Base-by-base conservation (phyloP, 2,113 vertebrate species). In the Zingel zingel region DNA sequence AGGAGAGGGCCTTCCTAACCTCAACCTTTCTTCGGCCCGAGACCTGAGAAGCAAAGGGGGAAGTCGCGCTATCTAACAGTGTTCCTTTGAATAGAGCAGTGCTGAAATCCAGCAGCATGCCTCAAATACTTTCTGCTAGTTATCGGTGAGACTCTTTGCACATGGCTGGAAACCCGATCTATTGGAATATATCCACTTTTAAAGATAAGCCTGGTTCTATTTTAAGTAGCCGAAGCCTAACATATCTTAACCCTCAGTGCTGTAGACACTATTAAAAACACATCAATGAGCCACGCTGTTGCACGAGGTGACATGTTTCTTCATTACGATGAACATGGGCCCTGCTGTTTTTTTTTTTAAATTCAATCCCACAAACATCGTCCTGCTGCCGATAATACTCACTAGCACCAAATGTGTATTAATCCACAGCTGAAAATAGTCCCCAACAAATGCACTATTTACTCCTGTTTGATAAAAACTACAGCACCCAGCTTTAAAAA, bases 1-100 rank as follows among this genome's bases (percentile, higher is more conserved):
- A 90, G 87, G 94, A 94, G 94, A 93, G 94, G 86, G 81, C 69
- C 90, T 92, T 93, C 90, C 88, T 88, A 90, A 88, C 92, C 90
- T 83, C 74, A 57, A 76, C 89, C 91, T 87, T 86, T 87, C 90
- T 89, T 88, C 90, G 68, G 64, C 36, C 30, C 2, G 88, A 94
- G 94, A 94, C 94, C 86, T 70, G 88, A 93, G 91, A 88, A 86
- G 89, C 80, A 79, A 89, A 88, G 84, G 91, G 74, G 76, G 85
- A 84, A 50, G 86, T 86, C 80, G 77, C 89, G 68, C 92, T 91
- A 89, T 83, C 93, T 87, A 85, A 91, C 73, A 75, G 82, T n/a
- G 53, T 53, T 77, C 83, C 95, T 96, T 96, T 96, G 94, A 96
- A 95, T 92, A 94, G 82, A 74, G 82, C 89, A 25, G 81, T 73